A percentile compares a stretch with the other conserved stretches of the same genome.
phyloP scores from a whole-genome alignment of 2,113 vertebrate species.

The Phaethornis superciliosus region DNA sequence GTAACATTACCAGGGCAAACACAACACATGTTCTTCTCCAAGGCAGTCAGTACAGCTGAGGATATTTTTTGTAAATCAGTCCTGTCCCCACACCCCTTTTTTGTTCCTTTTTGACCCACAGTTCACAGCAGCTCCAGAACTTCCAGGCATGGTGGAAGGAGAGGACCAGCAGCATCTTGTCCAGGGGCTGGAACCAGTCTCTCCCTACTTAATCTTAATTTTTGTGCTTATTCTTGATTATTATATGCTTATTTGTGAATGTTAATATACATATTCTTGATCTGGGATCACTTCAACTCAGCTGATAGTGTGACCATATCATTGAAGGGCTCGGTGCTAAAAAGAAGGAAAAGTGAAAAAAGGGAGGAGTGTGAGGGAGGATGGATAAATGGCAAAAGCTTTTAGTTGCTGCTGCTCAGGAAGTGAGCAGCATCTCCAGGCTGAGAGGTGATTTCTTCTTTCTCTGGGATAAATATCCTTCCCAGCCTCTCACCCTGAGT shows the following conservation, averaged over 20 bases:
- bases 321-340: neutral
- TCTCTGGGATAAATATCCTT: neutral
- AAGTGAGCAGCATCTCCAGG: too few species aligned
- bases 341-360: too few species aligned
- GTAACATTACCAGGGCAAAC: neutral
- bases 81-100: neutral
- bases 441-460: neutral
- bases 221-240: neutral
- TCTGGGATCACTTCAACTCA: neutral
- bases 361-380: neutral
- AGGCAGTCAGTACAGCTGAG: rapidly evolving
- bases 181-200: neutral
- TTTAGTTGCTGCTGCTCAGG: neutral
- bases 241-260: too few species aligned
- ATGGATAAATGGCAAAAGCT: neutral
- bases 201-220: neutral
- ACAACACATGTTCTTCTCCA: rapidly evolving
- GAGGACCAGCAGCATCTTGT: neutral
- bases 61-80: neutral
- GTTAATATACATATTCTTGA: neutral
- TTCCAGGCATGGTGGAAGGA: rapidly evolving
- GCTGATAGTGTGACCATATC: neutral
- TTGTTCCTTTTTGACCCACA: rapidly evolving
- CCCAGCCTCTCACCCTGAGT: neutral
- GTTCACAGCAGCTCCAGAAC: neutral